Evolutionary conservation across 2,113 vertebrate genomes (phyloP).

Genomic region (Oncorhynchus keta): DNA sequence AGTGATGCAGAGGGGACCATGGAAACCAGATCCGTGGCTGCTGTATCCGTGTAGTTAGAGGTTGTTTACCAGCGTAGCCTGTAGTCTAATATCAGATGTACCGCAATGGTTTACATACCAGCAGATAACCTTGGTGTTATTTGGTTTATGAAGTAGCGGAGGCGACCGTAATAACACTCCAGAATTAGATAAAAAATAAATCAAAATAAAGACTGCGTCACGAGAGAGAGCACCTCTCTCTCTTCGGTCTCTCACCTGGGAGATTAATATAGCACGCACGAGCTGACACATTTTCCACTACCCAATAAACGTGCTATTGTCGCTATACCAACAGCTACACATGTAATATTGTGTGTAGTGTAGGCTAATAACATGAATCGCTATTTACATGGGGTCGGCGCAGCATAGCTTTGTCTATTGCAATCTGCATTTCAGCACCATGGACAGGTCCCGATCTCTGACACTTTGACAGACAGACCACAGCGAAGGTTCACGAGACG

Average conservation of each 20-base stretch:
- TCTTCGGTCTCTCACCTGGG: conserved; percentile 51
- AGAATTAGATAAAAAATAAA: neutral
- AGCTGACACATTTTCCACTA: conserved; percentile 63
- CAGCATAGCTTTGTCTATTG: neutral
- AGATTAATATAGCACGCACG: conserved; percentile 59
- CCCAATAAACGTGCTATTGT: conserved; percentile 47
- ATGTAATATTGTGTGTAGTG: neutral
- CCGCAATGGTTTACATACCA: neutral
- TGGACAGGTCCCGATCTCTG: conserved; percentile 50
- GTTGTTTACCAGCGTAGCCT: conserved; percentile 12
- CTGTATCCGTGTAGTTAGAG: conserved; percentile 16
- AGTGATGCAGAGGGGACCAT: conserved; percentile 33
- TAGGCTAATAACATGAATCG: neutral
- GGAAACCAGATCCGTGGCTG: conserved; percentile 8
- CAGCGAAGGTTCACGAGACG: no score
- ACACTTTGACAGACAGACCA: neutral
- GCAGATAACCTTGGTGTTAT: neutral
- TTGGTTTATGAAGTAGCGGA: neutral
- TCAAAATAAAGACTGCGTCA: conserved; percentile 51
- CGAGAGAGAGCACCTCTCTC: conserved; percentile 36
- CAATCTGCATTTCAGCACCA: conserved; percentile 55
- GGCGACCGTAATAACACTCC: neutral
- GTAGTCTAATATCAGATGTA: neutral
- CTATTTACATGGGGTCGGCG: neutral
- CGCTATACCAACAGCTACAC: neutral